Base-by-base conservation (phyloP, 2,888 invertebrate species). In the Pseudolycoriella hygida region DNA sequence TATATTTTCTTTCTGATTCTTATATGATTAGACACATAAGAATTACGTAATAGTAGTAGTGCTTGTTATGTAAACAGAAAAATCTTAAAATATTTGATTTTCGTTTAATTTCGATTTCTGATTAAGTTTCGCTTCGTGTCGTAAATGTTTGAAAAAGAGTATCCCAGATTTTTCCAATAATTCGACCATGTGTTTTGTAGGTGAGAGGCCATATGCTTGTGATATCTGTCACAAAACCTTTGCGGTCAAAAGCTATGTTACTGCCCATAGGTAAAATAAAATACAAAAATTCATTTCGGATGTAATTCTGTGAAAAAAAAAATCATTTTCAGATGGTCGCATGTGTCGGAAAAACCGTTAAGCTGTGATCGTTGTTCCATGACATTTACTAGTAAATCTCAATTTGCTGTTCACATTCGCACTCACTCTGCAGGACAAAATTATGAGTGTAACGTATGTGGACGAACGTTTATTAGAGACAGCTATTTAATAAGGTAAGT, bases 211-310 rank as follows among this genome's bases (percentile, higher is more conserved):
- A 32, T 84, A 80, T 57, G 75, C 77, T 52, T 84, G 83, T 67
- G 79, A 81, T 66, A 76, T 82, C 55, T 84, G 84, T 63, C 74
- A 80, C 59, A 83, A 83, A 66, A 72, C 78, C 55, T 84, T 83
- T 61, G 80, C 83, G 38, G 83, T 83, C 50, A 83, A 83, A 64
- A 82, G 82, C 58, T 84, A 84, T 57, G 77, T 84, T 47, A 79
- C 79, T 51, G 81, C 84, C 41, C 84, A 84, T 61, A 76, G 74
- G 73, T 72, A 55, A 53, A 41, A 25, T 41, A n/a, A 3, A 12
- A 8, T 42, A 30, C 11, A 31, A 49, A 30, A 25, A 37, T 32
- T 31, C 31, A n/a, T n/a, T n/a, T n/a, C 31, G 5, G 12, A 19
- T 6, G 11, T 25, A 6, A 6, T 25, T 25, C 25, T 6, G 25